These are phyloP conservation scores for Eupithecia insigniata DNA, from an alignment of 2,888 invertebrate species.

Conservation along the genomic window DNA sequence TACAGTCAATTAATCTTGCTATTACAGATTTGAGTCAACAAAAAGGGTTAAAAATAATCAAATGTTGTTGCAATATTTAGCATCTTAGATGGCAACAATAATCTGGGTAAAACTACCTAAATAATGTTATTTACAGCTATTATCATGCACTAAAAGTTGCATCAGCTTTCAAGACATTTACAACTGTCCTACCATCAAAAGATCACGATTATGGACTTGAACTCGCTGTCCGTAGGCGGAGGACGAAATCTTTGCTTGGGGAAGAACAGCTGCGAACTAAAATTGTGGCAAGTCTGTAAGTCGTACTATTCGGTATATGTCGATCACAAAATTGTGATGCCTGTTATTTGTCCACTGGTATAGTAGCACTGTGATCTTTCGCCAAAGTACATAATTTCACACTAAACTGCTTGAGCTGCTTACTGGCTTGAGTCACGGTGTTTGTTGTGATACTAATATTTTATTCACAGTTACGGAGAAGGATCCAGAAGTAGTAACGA, in stretches of 20 bases:
- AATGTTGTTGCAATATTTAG: background rate
- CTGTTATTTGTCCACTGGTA: background rate
- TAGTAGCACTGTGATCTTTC: background rate
- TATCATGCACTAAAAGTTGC: slow-evolving; percentile 71
- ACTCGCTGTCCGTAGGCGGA: slow-evolving; percentile 74
- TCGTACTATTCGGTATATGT: slow-evolving; percentile 26
- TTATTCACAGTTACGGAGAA: slow-evolving; percentile 58
- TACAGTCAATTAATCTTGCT: background rate
- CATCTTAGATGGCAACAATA: background rate
- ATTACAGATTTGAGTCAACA: background rate
- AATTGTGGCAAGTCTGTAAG: slow-evolving; percentile 70
- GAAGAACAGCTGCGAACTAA: slow-evolving; percentile 73
- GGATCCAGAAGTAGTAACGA: slow-evolving; percentile 32
- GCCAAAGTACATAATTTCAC: background rate
- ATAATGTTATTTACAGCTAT: slow-evolving; percentile 56
- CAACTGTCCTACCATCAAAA: slow-evolving; percentile 54
- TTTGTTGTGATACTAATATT: background rate
- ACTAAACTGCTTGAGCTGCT: too few relatives aligned
- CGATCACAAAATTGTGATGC: background rate
- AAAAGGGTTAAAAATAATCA: background rate
- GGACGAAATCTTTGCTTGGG: slow-evolving; percentile 74
- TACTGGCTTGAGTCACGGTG: background rate
- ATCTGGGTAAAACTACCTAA: background rate
- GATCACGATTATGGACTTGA: slow-evolving; percentile 73
- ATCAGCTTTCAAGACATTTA: slow-evolving; percentile 68